Evolutionary conservation across 2,888 invertebrate species (phyloP).

Genomic region (Nymphalis c-album): DNA sequence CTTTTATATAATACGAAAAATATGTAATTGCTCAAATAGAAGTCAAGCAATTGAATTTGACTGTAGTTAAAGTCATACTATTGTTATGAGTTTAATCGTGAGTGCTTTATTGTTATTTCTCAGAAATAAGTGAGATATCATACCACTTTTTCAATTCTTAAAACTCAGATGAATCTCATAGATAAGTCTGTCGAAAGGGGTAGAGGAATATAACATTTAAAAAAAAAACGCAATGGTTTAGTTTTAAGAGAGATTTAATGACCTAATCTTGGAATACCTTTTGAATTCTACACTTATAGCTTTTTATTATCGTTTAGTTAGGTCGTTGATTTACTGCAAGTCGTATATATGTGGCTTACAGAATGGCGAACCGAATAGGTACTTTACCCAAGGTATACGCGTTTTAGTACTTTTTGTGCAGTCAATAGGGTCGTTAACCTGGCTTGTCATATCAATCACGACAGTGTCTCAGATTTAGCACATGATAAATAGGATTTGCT

Average conservation of each 20-base stretch:
- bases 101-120: constrained; percentile 48
- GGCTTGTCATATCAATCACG: constrained; percentile 54
- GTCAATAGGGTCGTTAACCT: constrained; percentile 62
- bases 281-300: constrained; percentile 59
- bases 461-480: constrained; percentile 45
- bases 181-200: constrained; percentile 54
- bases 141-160: constrained; percentile 63
- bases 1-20: no score
- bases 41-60: no score
- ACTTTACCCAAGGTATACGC: constrained; percentile 56
- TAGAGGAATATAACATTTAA: background rate
- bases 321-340: constrained; percentile 60
- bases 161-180: constrained; percentile 69
- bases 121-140: constrained; percentile 64
- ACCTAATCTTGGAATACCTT: constrained; percentile 40
- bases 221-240: background rate
- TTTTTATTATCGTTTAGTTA: constrained; percentile 47
- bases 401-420: constrained; percentile 62
- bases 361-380: constrained; percentile 45
- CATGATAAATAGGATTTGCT: constrained; percentile 36
- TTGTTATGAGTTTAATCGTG: constrained; percentile 26
- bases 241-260: background rate
- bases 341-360: constrained; percentile 61
- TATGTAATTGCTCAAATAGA: no score
- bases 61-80: background rate